phyloP scores from a whole-genome alignment of 2,113 vertebrate species.

The Anas platyrhynchos region DNA sequence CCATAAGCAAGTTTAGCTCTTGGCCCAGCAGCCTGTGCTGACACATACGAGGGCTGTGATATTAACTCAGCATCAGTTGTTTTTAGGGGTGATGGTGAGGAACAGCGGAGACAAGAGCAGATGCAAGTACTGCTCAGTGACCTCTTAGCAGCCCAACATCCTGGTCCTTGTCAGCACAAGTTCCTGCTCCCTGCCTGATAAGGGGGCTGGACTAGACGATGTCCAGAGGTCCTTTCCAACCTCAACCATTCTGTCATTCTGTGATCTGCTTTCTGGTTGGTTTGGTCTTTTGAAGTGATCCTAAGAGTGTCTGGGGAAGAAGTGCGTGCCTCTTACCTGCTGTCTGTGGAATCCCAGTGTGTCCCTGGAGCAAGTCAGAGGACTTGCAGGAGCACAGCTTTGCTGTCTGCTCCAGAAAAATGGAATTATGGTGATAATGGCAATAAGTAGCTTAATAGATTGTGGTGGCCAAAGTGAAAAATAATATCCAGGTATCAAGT shows the following conservation, averaged over 20 bases:
- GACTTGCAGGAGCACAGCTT: neutral
- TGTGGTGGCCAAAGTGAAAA: neutral
- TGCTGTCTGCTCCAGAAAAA: neutral
- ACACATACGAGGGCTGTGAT: neutral
- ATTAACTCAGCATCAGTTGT: neutral
- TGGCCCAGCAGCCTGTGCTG: fast-evolving
- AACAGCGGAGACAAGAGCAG: neutral
- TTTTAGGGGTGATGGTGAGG: neutral
- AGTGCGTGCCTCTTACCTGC: neutral
- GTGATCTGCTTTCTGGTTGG: neutral
- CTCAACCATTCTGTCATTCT: too few relatives aligned
- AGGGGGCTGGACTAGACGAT: too few relatives aligned
- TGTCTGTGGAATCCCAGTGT: neutral
- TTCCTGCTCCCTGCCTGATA: neutral
- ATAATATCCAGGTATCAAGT: neutral
- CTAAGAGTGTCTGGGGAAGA: neutral
- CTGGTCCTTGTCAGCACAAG: neutral
- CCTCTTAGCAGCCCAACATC: neutral
- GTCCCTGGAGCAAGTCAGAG: fast-evolving
- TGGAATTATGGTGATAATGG: neutral
- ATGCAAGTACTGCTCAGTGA: neutral
- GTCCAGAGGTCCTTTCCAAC: too few relatives aligned
- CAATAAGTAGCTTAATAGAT: neutral
- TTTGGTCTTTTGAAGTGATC: neutral
- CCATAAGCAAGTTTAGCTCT: neutral